Base-by-base conservation (phyloP, 1,140 invertebrate genomes). In the Argopecten irradians region DNA sequence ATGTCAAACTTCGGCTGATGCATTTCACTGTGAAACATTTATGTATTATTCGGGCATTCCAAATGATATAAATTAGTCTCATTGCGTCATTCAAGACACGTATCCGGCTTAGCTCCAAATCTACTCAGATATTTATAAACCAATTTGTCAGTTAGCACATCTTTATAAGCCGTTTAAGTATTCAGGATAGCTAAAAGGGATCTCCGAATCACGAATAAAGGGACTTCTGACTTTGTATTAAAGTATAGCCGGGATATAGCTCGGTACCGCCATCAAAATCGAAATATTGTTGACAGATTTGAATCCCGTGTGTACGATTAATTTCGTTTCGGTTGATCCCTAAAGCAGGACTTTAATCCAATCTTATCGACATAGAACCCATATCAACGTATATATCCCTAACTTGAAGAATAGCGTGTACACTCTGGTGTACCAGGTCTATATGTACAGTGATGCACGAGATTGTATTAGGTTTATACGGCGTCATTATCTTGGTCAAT, bases 71-170 rank as follows among this genome's bases (percentile, higher is more conserved):
- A 28, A 71, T 71, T n/a, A 28, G 55, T 28, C 28, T 5, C 5
- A n/a, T 71, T 71, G n/a, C 55, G 55, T 71, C 55, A 71, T 71
- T 71, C 55, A 71, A 11, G 22, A 11, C 55, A 71, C 55, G 55
- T 71, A 5, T 28, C n/a, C 0, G 55, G 22, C 22, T 71, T 71
- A 71, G 55, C 55, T 3, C 0, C n/a, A 71, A 71, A 71, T n/a
- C 55, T 71, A 71, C 55, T n/a, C 28, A 71, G 55, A 71, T 71
- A 28, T 71, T 71, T 71, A 71, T 71, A 71, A 71, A 71, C 55
- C 22, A 71, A 71, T 71, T 71, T 71, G 55, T 71, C 55, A 71
- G 22, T n/a, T 71, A 28, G 28, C n/a, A 71, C 22, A 71, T 71
- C 55, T 71, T 71, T 71, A 71, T 71, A 71, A 71, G 22, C 55